These are phyloP conservation scores for Bettongia penicillata DNA, from an alignment of 2,113 vertebrate species.

Conservation along the genomic window DNA sequence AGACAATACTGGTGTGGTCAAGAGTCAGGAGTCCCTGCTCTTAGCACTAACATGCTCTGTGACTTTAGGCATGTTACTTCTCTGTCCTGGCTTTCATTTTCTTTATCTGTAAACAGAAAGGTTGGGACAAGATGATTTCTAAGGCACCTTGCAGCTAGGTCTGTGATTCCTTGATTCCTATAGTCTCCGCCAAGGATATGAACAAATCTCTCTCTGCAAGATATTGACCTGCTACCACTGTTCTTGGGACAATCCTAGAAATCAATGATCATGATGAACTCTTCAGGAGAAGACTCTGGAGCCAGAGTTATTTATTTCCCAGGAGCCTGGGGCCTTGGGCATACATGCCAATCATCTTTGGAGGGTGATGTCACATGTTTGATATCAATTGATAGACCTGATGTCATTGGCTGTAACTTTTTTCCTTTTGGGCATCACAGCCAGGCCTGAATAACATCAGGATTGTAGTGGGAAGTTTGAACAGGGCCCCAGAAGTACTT, in stretches of 20 bases:
- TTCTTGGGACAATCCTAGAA: background rate
- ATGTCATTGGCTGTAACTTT: background rate
- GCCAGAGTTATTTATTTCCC: background rate
- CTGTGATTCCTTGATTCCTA: background rate
- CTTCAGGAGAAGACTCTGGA: background rate
- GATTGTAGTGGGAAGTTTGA: background rate
- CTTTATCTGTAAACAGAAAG: background rate
- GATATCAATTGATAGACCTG: background rate
- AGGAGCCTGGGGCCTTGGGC: background rate
- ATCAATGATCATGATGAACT: background rate
- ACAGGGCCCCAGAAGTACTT: background rate
- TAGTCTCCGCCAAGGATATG: background rate
- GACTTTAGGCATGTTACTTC: background rate
- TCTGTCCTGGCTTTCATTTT: background rate
- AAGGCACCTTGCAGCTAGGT: background rate
- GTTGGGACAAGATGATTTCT: background rate
- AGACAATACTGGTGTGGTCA: background rate
- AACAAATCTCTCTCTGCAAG: background rate
- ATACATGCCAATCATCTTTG: background rate
- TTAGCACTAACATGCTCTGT: background rate
- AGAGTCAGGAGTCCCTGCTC: background rate
- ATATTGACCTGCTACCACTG: too few species aligned
- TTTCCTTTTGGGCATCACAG: background rate
- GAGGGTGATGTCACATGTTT: background rate
- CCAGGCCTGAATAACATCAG: background rate